These are phyloP conservation scores for Drosophila santomea DNA, from an alignment of 1,140 invertebrate species.

Conservation along the genomic window DNA sequence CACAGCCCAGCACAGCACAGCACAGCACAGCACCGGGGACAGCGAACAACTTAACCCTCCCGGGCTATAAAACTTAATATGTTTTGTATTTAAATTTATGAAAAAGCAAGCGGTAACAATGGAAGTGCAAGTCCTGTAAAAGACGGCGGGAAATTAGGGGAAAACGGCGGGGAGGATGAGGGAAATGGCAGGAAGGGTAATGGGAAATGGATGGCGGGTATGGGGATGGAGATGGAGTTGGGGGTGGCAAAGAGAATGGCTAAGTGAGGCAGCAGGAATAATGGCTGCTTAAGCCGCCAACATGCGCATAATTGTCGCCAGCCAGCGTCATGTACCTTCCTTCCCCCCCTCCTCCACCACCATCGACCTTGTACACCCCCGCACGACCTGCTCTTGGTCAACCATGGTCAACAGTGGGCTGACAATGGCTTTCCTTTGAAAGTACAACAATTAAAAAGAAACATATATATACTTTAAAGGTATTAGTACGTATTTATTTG, in stretches of 20 bases:
- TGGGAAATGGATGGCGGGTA: neutral
- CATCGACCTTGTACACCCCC: neutral
- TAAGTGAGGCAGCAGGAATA: conserved; percentile 59
- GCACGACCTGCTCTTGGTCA: conserved; percentile 7
- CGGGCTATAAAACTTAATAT: conserved; percentile 82
- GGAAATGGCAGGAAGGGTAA: neutral
- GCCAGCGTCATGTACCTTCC: conserved; percentile 42
- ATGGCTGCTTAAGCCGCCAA: conserved; percentile 81
- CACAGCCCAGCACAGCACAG: neutral
- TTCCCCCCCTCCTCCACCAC: neutral
- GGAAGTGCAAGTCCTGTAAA: conserved; percentile 40
- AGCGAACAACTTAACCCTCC: conserved; percentile 66
- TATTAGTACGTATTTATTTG: too few relatives aligned
- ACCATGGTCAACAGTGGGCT: conserved; percentile 20
- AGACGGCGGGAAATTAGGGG: conserved; percentile 22
- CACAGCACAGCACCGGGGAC: conserved; percentile 1
- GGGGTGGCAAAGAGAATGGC: conserved; percentile 12
- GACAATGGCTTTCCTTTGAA: neutral
- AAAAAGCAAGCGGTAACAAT: conserved; percentile 64
- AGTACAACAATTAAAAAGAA: neutral
- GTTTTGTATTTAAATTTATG: conserved; percentile 83
- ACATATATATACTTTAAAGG: too few relatives aligned
- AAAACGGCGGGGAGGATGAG: conserved; percentile 6
- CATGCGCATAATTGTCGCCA: conserved; percentile 79
- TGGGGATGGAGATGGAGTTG: neutral